Base-by-base conservation (phyloP, 2,888 invertebrate species). In the Melieria omissa region DNA sequence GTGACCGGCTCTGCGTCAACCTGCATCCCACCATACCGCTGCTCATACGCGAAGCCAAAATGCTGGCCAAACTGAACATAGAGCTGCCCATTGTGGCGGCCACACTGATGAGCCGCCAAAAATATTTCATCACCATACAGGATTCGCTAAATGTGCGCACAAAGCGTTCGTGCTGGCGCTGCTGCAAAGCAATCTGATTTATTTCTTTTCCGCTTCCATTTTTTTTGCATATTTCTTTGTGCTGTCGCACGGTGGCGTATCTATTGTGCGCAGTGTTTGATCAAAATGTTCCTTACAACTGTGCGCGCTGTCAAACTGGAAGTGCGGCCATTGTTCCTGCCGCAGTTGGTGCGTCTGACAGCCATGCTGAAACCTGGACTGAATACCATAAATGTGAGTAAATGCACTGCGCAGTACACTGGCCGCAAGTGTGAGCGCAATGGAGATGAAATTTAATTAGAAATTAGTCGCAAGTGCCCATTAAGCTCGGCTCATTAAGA, bases 241-340 rank as follows among this genome's bases (percentile, higher is more conserved):
- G 29, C 29, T 29, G 29, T 29, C 29, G 29, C 29, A 29, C 2
- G 29, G 29, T 29, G 29, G 29, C 29, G 29, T 29, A 3, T 29
- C 29, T 29, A 52, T 63, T 62, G 14, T 29, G 72, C 70, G 3
- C 87, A 95, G 92, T 91, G 93, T 83, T 89, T 95, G 58, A 89
- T 95, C 71, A 92, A 93, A 82, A 92, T 94, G 84, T 94, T 94
- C 80, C 87, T 93, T 47, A 88, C 89, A 62, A 92, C 92, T 3
- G 92, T 94, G 0, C 89, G 91, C 68, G 90, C 91, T 46, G 95
- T 95, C 0, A 95, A 95, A 82, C 87, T 93, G 60, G 97, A 97
- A 88, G 95, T 97, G 14, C 91, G 97, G n/a, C 95, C 96, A 41
- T 88, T 98, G 65, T 92, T 98, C 83, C 89, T 96, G 47, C 96